These are phyloP conservation scores for Artibeus jamaicensis DNA, from an alignment of 2,797 vertebrate genomes.

Conservation along the genomic window DNA sequence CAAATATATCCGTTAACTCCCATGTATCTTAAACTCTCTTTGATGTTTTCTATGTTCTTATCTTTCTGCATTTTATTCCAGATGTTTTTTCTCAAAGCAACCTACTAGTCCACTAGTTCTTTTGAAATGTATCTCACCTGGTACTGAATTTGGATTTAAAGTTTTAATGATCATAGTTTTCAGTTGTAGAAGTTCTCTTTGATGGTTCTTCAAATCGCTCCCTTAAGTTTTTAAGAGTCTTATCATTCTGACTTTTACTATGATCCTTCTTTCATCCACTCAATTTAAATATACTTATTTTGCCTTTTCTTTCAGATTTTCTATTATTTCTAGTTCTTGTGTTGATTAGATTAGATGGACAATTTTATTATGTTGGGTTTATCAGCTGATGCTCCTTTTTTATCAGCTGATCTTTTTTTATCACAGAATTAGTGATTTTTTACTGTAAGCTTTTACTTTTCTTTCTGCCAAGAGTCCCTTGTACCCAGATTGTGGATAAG, in stretches of 20 bases:
- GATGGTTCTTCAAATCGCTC: background rate
- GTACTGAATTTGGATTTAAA: background rate
- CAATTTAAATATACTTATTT: background rate
- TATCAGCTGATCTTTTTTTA: background rate
- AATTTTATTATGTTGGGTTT: background rate
- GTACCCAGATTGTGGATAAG: background rate
- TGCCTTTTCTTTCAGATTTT: background rate
- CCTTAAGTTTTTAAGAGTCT: background rate
- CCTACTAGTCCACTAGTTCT: background rate
- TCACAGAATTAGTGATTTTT: background rate
- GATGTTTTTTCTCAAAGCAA: constrained; percentile 19
- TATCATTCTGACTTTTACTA: background rate
- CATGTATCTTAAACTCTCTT: background rate
- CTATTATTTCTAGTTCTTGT: background rate
- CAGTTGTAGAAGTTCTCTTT: background rate
- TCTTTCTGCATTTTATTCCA: background rate
- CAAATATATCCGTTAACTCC: background rate
- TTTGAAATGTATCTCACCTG: background rate
- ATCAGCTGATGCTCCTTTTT: background rate
- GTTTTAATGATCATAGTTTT: background rate
- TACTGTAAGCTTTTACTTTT: background rate
- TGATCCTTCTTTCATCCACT: background rate
- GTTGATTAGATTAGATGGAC: background rate
- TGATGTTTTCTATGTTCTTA: background rate
- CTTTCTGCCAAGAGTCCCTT: background rate